These are phyloP conservation scores for Xiphorhynchus erythropygius DNA, from an alignment of 2,797 vertebrate genomes.

Conservation along the genomic window DNA sequence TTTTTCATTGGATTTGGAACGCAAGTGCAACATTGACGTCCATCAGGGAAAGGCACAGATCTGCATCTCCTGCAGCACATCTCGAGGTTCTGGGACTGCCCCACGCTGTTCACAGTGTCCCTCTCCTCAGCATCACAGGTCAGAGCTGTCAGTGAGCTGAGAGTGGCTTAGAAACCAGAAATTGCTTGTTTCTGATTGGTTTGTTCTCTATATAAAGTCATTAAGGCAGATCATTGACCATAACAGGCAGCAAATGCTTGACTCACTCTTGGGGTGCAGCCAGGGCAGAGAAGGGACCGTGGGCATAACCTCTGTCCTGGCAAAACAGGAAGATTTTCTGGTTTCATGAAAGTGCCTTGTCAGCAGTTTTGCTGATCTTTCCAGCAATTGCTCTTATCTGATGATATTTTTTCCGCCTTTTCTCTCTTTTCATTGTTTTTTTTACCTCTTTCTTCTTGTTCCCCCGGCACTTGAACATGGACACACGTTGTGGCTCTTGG, in stretches of 20 bases:
- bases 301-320: too few relatives aligned
- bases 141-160: background rate
- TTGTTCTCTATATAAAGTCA: background rate
- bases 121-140: background rate
- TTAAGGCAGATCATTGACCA: background rate
- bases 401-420: background rate
- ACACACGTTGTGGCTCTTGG: background rate
- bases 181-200: background rate
- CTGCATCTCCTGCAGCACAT: rapidly evolving
- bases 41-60: rapidly evolving
- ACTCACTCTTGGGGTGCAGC: background rate
- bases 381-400: background rate
- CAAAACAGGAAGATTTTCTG: background rate
- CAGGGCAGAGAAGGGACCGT: background rate
- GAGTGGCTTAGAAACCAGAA: background rate
- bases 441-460: background rate
- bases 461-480: rapidly evolving
- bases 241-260: background rate
- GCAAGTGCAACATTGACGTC: background rate
- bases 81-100: rapidly evolving
- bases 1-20: slow-evolving; percentile 32
- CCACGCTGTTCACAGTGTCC: rapidly evolving
- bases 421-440: background rate
- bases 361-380: background rate
- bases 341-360: background rate